phyloP scores from a whole-genome alignment of 2,113 vertebrate genomes.

The Python bivittatus region DNA sequence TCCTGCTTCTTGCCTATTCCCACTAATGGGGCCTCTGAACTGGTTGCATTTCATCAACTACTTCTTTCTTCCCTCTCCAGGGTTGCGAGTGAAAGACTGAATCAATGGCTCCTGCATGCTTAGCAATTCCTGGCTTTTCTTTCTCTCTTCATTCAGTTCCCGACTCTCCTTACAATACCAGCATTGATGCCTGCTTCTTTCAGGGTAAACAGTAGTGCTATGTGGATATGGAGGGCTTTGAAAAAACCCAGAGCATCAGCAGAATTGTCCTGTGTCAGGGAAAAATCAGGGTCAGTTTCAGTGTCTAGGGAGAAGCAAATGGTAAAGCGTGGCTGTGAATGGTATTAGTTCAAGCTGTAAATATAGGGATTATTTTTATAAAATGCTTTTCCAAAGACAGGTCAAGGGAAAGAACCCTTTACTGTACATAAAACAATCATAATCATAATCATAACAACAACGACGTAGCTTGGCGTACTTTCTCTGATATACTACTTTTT shows the following conservation, averaged over 20 bases:
- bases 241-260: not conserved
- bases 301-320: not conserved
- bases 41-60: not conserved
- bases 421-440: not conserved
- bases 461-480: not conserved
- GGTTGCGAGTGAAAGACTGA: not conserved
- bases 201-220: not conserved
- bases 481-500: not conserved
- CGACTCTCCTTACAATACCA: not conserved
- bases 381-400: not conserved
- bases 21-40: not conserved
- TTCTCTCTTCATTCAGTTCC: not conserved
- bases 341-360: not conserved
- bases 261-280: not conserved
- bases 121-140: not conserved
- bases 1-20: not conserved
- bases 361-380: not conserved
- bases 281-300: not conserved
- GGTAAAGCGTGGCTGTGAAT: not conserved
- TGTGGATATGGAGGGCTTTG: not conserved
- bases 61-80: not conserved
- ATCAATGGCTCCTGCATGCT: not conserved
- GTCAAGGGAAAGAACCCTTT: not conserved
- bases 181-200: not conserved
- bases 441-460: too few relatives aligned